phyloP scores from a whole-genome alignment of 2,888 invertebrate species.

The Crepidodera aurea region DNA sequence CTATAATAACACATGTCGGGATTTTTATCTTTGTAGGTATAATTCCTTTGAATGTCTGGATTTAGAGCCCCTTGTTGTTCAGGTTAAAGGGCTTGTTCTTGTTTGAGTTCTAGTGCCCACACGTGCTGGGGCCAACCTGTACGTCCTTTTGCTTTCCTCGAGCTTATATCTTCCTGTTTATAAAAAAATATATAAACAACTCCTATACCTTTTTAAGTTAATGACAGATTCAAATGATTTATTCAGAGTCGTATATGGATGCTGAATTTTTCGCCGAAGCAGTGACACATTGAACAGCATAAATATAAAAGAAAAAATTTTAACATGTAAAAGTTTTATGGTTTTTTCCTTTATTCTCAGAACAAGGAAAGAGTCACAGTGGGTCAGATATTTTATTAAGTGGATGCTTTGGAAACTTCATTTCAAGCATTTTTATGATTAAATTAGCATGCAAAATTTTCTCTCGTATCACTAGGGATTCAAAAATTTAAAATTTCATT shows the following conservation, averaged over 20 bases:
- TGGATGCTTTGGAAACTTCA: too few species aligned
- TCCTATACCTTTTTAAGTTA: slow-evolving; percentile 32
- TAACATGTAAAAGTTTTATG: too few species aligned
- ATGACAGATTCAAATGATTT: slow-evolving; percentile 22
- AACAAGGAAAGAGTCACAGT: too few species aligned
- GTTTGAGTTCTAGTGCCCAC: slow-evolving; percentile 88
- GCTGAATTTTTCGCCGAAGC: not conserved
- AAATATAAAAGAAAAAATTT: too few species aligned
- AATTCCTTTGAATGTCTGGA: slow-evolving; percentile 11
- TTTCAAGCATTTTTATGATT: too few species aligned
- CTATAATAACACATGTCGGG: slow-evolving; percentile 12
- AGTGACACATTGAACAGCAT: not conserved
- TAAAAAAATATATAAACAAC: slow-evolving; percentile 47
- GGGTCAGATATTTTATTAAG: too few species aligned
- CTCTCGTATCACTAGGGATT: too few species aligned
- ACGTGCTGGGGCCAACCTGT: slow-evolving; percentile 98
- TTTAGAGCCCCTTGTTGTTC: slow-evolving; percentile 32
- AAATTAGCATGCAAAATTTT: too few species aligned
- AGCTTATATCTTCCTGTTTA: slow-evolving; percentile 58
- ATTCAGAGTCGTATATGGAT: not conserved
- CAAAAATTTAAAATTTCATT: slow-evolving; percentile 1
- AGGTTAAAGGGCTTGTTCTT: slow-evolving; percentile 66
- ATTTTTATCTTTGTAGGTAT: slow-evolving; percentile 13
- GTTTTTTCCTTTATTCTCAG: too few species aligned
- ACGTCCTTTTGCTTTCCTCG: slow-evolving; percentile 76